Evolutionary conservation across 2,888 invertebrate species (phyloP), one percentile per base, ranked within the genome.

Genomic region (Diadromus collaris): DNA sequence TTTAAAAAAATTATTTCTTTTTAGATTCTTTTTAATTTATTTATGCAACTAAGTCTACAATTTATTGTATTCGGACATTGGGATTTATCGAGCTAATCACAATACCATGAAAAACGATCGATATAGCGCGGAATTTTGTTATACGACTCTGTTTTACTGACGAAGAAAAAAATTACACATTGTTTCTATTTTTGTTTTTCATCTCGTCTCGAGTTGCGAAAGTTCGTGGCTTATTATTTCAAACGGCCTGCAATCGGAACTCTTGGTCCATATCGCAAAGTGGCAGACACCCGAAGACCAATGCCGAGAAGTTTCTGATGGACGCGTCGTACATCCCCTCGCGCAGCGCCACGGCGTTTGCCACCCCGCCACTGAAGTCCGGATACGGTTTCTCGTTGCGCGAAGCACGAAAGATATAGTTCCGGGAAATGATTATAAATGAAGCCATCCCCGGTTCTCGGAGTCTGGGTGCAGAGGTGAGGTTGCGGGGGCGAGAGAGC

Each of bases 381-480:
- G 27, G 44, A 34, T 51, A 68, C 38, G 74, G 58, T 64, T 38
- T 74, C 63, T 32, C 67, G 67, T 67, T 46, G 81, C 82, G 81
- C 78, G 84, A 83, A 78, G 64, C 72, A 51, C 82, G 84, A 82
- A 84, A 86, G 88, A 89, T 88, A 85, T 86, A 87, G 85, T 86
- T 85, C 80, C 84, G 78, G 86, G 86, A 88, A 89, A 90, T 89
- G 88, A 89, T 90, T 90, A 90, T 89, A 90, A 90, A 90, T 90
- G 89, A 89, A 89, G 86, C 88, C 56, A 85, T 88, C 88, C 88
- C 84, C 80, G 67, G 24, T 46, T 67, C 79, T 77, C 76, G 82
- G 82, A 81, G 83, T 79, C 78, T 81, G 16, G 13, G 38, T 41
- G 38, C 38, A 41, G 38, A 2, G 51, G 9, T 19, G 7, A 19